A percentile compares a stretch with the other conserved stretches of the same genome.
Conservation (phyloP, 2,888 invertebrate species). For the Neoitamus cyanurus region DNA sequence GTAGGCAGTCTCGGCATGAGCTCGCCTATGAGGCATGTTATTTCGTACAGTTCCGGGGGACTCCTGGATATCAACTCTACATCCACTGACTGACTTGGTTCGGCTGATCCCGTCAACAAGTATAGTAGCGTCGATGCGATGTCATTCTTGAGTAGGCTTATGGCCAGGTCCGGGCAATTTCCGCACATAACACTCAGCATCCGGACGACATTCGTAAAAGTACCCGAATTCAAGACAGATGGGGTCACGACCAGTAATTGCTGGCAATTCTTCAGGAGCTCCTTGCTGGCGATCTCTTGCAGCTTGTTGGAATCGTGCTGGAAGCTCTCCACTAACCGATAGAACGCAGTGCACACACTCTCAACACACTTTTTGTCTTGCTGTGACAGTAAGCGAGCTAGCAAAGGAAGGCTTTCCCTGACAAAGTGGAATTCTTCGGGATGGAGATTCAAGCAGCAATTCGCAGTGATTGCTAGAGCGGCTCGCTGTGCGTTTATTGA, state of each 20-base stretch:
- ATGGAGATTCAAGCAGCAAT: constrained; percentile 95
- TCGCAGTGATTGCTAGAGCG: constrained; percentile 95
- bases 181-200: constrained; percentile 97
- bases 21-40: constrained; percentile 96
- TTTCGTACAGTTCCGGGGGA: constrained; percentile 97
- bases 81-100: constrained; percentile 68
- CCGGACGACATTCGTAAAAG: constrained; percentile 95
- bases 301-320: constrained; percentile 90
- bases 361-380: constrained; percentile 99
- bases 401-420: constrained; percentile 84
- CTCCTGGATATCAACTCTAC: constrained; percentile 90
- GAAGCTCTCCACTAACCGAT: constrained; percentile 95
- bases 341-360: constrained; percentile 95
- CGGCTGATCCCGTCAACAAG: constrained; percentile 89
- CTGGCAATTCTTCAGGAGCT: constrained; percentile 91
- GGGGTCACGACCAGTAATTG: constrained; percentile 93
- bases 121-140: constrained; percentile 96
- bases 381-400: constrained; percentile 83
- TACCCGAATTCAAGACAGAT: constrained; percentile 92
- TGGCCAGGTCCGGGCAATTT: constrained; percentile 93
- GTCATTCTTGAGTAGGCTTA: constrained; percentile 91
- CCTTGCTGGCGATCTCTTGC: constrained; percentile 90
- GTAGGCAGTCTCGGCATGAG: constrained; percentile 95
- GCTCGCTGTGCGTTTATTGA: constrained; percentile 97
- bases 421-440: constrained; percentile 95